Evolutionary conservation across 2,113 vertebrate species (phyloP), one percentile per base, ranked within the genome.

Genomic region (Synchiropus splendidus): DNA sequence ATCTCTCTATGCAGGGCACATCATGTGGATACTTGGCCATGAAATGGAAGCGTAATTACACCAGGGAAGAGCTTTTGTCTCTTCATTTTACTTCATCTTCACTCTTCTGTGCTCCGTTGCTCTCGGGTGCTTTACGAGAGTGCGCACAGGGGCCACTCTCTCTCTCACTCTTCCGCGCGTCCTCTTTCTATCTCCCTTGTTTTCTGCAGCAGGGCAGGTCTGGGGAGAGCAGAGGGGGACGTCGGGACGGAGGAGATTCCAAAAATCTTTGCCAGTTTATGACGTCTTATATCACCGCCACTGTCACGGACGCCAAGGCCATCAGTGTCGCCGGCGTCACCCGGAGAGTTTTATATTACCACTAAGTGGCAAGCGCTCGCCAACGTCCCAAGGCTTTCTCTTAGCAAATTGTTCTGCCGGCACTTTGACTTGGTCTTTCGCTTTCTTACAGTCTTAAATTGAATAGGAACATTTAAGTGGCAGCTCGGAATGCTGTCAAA

Each of bases 1-100:
- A 12, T 48, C 58, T 72, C 54, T 55, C 44, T 52, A 77, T 73
- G 71, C 67, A 21, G 54, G 35, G 33, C 74, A 66, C 78, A 75
- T 74, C 56, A 45, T 52, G 64, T 55, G 63, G 61, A 81, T 71
- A 74, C 71, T 75, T 75, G 69, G 69, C 75, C 71, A 73, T 78
- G 72, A 81, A 81, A 78, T 74, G 78, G 73, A 77, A 77, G 71
- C 69, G 52, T 77, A 81, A 81, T 81, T 81, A 79, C 74, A 75
- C 71, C 58, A 57, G 75, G 71, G 72, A 75, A 61, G 64, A 48
- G 67, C 65, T 71, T 74, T 74, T 78, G 68, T 81, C 74, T 76
- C 67, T 78, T 78, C 61, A 78, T 76, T 81, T 74, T 71, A 70
- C 74, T 61, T 71, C 70, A 63, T 74, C 71, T 67, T 65, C 38